phyloP scores from a whole-genome alignment of 2,113 vertebrate species.

The Pseudorectes ferrugineus region DNA sequence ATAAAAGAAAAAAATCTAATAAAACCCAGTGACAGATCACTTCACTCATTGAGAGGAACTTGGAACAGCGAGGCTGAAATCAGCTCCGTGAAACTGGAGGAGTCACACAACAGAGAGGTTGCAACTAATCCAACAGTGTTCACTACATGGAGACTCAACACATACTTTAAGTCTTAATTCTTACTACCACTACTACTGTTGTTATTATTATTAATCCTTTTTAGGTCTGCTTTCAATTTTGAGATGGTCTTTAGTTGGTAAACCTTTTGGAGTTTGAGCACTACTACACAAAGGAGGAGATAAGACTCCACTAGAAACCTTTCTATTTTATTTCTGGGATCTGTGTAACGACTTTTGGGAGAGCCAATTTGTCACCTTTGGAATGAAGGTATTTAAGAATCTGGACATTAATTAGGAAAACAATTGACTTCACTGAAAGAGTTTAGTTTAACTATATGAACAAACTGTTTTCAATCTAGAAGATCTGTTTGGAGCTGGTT shows the following conservation, averaged over 20 bases:
- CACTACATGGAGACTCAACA: neutral
- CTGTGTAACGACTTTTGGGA: neutral
- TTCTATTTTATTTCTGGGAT: neutral
- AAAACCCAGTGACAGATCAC: conserved; percentile 38
- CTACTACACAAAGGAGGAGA: neutral
- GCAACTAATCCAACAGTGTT: neutral
- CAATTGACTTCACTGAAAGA: neutral
- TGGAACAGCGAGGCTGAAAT: neutral
- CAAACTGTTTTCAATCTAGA: conserved; percentile 28
- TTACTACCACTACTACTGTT: neutral
- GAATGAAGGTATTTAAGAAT: neutral
- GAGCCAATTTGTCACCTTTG: neutral
- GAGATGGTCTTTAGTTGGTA: neutral
- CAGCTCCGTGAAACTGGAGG: neutral
- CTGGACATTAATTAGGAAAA: conserved; percentile 18
- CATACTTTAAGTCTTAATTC: neutral
- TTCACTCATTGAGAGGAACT: conserved; percentile 39
- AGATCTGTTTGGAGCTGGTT: conserved; percentile 22
- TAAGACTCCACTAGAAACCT: neutral
- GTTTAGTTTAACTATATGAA: neutral
- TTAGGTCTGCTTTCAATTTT: neutral
- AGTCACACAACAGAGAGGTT: neutral
- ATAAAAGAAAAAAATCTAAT: conserved; percentile 9
- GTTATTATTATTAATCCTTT: neutral
- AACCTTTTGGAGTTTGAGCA: neutral